Base-by-base conservation (phyloP, 1,140 invertebrate genomes). In the Globodera ellingtonae region DNA sequence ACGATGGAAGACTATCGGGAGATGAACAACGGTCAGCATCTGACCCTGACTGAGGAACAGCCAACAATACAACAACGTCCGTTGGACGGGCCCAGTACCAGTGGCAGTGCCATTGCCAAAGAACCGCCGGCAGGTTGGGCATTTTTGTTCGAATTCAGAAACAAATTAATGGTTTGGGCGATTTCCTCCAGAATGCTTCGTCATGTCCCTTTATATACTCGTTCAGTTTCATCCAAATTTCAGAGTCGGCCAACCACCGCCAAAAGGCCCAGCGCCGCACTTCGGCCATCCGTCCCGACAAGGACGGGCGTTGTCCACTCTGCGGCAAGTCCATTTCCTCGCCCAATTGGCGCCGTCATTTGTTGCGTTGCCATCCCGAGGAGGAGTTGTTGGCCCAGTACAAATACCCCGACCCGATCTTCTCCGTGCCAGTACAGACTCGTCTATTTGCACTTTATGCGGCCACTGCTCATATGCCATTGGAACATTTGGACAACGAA, bases 281-380 rank as follows among this genome's bases (percentile, higher is more conserved):
- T 10, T 70, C 67, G 35, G 67, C 67, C 67, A 70, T 70, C 35
- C 67, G 67, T 70, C 67, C 67, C 35, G 67, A 70, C 24, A 70
- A 70, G 35, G 67, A 70, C 35, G 67, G 67, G 35, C 46, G 67
- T 2, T 70, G 67, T 70, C 67, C 67, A 5, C 67, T 70, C 15
- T 70, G 67, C 24, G 67, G 67, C 24, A 70, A 70, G 18, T 47
- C 24, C 67, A 70, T 70, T 6, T 70, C 67, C 10, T 70, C 67
- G 46, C 67, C 67, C 35, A 70, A 70, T 70, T 70, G 67, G 67
- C 67, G 67, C 6, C 67, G 67, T 18, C 67, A 70, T 18, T 35
- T 70, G 21, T 44, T 70, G 46, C 67, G 67, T 6, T 70, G 67
- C 21, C 67, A 70, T 70, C 67, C 67, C 35, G 67, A 70, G 67